Percentiles rank a stretch among this genome's conserved stretches.
phyloP scores from a whole-genome alignment of 2,797 vertebrate genomes.

The Echiichthys vipera region DNA sequence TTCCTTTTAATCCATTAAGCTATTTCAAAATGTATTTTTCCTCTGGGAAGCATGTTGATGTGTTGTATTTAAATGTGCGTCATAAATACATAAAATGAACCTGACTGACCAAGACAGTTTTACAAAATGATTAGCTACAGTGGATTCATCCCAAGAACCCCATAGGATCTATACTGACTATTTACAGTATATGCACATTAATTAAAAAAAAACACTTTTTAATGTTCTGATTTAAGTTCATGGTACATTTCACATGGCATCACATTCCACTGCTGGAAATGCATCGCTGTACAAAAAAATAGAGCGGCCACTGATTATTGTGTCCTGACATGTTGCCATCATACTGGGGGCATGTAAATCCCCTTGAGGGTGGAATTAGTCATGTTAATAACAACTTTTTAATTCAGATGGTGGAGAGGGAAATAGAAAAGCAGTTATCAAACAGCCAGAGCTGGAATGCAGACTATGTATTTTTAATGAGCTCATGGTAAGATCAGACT shows the following conservation, averaged over 20 bases:
- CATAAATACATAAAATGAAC: not conserved
- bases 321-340: constrained; percentile 42
- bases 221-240: constrained; percentile 14
- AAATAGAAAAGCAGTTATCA: constrained; percentile 66
- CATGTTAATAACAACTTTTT: constrained; percentile 69
- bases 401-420: constrained; percentile 62
- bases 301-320: constrained; percentile 45
- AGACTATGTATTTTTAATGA: constrained; percentile 82
- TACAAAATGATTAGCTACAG: constrained; percentile 4
- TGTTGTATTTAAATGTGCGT: constrained; percentile 2
- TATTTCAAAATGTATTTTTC: not conserved
- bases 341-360: constrained; percentile 56
- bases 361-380: constrained; percentile 67
- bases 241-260: constrained; percentile 42
- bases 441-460: constrained; percentile 63
- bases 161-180: not conserved
- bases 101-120: not conserved
- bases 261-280: constrained; percentile 25
- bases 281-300: not conserved
- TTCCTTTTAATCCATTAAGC: not conserved
- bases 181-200: constrained; percentile 26
- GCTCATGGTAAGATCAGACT: constrained; percentile 73
- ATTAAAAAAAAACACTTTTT: constrained; percentile 1
- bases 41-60: not conserved
- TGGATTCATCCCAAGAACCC: not conserved